Base-by-base conservation (phyloP, 1,140 invertebrate species). In the Holotrichia oblita region DNA sequence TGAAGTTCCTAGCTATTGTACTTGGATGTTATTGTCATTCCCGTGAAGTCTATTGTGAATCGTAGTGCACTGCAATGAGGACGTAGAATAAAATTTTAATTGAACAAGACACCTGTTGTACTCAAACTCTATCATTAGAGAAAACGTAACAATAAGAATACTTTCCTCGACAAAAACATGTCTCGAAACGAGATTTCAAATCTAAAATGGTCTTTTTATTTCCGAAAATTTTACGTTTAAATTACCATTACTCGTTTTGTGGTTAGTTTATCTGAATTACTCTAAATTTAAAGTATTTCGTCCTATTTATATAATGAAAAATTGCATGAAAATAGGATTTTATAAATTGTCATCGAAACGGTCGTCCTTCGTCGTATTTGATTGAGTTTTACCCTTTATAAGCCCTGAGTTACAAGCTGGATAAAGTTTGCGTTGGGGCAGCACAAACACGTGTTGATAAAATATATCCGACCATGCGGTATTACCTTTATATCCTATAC, bases 401-500 rank as follows among this genome's bases (percentile, higher is more conserved):
- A 69, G 10, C 20, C 7, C 0, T 34, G 61, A 69, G 24, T 7
- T 69, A 69, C 61, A 27, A 48, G 12, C 61, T n/a, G 61, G 61
- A 69, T 27, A 34, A 27, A 69, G 6, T 69, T 69, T 22, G 59
- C 20, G 59, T 61, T 22, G 20, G 14, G 3, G 17, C 59, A 61
- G 14, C 61, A 22, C 61, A 69, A 69, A 69, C 24, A 69, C 9
- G 61, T 69, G 61, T 69, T 34, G 61, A 69, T 69, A 7, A 20
- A 69, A 69, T 69, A 69, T 69, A 69, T 27, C 22, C 61, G 27
- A 69, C 61, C 22, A 10, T 14, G 22, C 20, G 27, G 22, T 27
- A 12, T 34, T 69, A 27, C 61, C 61, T 69, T 69, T 24, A 34
- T 14, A 69, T 34, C 61, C 7, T 69, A 69, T 69, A 27, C 61